Conservation (phyloP, 2,113 vertebrate species). For the Mixornis gularis region DNA sequence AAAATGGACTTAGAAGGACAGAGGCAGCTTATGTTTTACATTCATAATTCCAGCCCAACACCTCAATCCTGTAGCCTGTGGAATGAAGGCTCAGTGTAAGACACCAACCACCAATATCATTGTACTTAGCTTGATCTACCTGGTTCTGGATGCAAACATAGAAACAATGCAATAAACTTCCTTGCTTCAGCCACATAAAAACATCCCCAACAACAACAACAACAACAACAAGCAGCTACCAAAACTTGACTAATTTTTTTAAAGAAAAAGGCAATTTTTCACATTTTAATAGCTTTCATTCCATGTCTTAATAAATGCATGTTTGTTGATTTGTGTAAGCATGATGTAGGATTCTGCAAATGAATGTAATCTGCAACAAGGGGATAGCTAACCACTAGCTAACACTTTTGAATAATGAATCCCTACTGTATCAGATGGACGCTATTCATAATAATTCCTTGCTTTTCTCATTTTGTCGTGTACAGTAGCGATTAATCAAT, state of each 20-base stretch:
- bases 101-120: background rate
- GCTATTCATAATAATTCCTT: conserved; percentile 90
- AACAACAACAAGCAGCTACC: background rate
- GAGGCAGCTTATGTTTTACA: background rate
- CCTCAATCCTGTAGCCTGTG: background rate
- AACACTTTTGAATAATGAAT: conserved; percentile 86
- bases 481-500: conserved; percentile 88
- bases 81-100: background rate
- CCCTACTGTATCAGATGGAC: conserved; percentile 83
- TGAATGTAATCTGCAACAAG: conserved; percentile 83
- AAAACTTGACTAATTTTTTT: conserved; percentile 52
- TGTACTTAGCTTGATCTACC: background rate
- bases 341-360: conserved; percentile 82
- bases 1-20: background rate
- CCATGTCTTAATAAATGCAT: conserved; percentile 84
- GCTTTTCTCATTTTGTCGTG: conserved; percentile 85
- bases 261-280: conserved; percentile 78
- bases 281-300: conserved; percentile 85
- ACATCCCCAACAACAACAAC: background rate
- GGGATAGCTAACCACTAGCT: conserved; percentile 80
- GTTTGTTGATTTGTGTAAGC: conserved; percentile 86
- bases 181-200: background rate
- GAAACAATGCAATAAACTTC: background rate
- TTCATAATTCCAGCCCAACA: background rate
- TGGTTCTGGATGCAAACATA: background rate